Base-by-base conservation (phyloP, 2,888 invertebrate genomes). In the Merodon equestris region DNA sequence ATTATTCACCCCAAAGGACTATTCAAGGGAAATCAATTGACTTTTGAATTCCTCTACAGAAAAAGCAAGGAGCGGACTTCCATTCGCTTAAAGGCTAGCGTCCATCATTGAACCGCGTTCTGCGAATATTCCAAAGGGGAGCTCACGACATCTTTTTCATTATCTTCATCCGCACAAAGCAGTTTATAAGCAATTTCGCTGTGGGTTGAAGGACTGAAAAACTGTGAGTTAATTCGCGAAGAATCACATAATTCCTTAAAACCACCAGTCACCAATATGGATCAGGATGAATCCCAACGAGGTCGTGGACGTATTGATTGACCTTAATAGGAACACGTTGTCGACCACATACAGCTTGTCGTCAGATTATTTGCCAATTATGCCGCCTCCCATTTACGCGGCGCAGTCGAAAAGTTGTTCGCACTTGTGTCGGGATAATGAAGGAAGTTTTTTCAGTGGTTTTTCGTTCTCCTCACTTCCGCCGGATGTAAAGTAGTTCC, bases 291-390 rank as follows among this genome's bases (percentile, higher is more conserved):
- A 7, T 27, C 36, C 36, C 10, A 9, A n/a, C 27, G 18, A 51
- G 18, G 7, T 51, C 50, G 14, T 36, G 44, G 58, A n/a, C 12
- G 45, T 15, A 45, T 44, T 68, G 58, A 58, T 53, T 58, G 58
- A 45, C 67, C 58, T 45, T 51, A 51, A 68, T 68, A 67, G 51
- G 36, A 36, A 51, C 50, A 44, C 18, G 50, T 51, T 56, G 9
- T 19, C 1, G 18, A 27, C 51, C 9, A 1, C 45, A 45, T 50
- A 58, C 36, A 51, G 50, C 67, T 50, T 67, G 50, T 51, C 44
- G 15, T 27, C 51, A 51, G 51, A 7, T 68, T 58, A 58, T 51
- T 57, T 42, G 51, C 36, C 58, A 67, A 58, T 67, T 58, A 57
- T 36, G 42, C 34, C 19, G 17, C 13, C 36, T 14, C 57, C 19